Evolutionary conservation across 2,113 vertebrate species (phyloP).

Genomic region (Rafetus swinhoei): DNA sequence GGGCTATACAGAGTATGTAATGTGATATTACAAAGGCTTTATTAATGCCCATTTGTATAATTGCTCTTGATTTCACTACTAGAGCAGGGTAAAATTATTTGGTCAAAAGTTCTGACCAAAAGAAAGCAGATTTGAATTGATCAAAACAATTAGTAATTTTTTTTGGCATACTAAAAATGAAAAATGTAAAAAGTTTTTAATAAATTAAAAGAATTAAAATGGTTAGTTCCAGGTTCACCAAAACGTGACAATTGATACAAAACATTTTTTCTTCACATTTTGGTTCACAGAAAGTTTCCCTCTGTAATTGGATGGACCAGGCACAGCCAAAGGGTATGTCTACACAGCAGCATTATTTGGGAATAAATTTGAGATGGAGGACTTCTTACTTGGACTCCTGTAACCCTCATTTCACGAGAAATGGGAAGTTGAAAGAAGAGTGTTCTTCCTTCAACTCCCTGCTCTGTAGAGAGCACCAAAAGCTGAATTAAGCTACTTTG

Average conservation of each 20-base stretch:
- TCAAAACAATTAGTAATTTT: background rate
- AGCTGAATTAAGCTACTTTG: too few relatives aligned
- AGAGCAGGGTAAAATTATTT: background rate
- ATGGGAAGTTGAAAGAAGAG: too few relatives aligned
- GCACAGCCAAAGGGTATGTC: too few relatives aligned
- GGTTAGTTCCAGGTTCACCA: background rate
- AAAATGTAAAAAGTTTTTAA: background rate
- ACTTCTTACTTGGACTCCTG: too few relatives aligned
- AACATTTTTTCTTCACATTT: background rate
- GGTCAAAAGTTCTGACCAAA: background rate
- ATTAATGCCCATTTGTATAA: slow-evolving; percentile 39
- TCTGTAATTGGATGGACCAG: too few relatives aligned
- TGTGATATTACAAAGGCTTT: background rate
- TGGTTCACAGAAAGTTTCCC: background rate
- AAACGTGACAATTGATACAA: background rate
- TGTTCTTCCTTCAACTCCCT: too few relatives aligned
- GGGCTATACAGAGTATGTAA: background rate
- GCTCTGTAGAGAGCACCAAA: too few relatives aligned
- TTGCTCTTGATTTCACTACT: background rate
- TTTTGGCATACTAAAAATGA: background rate
- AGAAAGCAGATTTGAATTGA: background rate
- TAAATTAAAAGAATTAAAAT: background rate
- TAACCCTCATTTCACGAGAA: too few relatives aligned
- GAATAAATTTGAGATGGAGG: too few relatives aligned
- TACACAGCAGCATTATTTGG: too few relatives aligned